These are phyloP conservation scores for Horisme vitalbata DNA, from an alignment of 2,888 invertebrate species.

Conservation along the genomic window DNA sequence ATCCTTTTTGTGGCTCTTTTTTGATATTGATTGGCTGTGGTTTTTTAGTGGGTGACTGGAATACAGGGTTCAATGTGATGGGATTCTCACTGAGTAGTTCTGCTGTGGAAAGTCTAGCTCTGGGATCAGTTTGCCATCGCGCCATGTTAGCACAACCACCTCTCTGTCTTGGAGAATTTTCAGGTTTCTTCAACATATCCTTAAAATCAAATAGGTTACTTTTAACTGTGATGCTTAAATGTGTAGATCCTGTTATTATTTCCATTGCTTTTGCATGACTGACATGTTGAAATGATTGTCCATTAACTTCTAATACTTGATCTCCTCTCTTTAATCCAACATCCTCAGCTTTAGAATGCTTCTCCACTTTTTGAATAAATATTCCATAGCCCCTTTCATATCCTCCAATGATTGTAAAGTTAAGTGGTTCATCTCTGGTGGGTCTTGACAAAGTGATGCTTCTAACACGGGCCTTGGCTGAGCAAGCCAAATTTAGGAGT, in stretches of 20 bases:
- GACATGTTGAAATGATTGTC: slow-evolving; percentile 97
- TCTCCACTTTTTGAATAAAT: slow-evolving; percentile 97
- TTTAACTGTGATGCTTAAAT: slow-evolving; percentile 97
- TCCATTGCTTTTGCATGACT: slow-evolving; percentile 96
- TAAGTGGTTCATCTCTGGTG: slow-evolving; percentile 95
- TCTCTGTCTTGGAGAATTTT: slow-evolving; percentile 90
- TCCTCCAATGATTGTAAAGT: slow-evolving; percentile 97
- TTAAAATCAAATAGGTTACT: slow-evolving; percentile 96
- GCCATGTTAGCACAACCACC: slow-evolving; percentile 85
- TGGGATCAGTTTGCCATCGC: slow-evolving; percentile 86
- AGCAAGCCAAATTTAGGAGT: slow-evolving; percentile 97
- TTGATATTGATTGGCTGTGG: slow-evolving; percentile 82
- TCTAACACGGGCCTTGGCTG: slow-evolving; percentile 96
- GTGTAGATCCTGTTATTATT: slow-evolving; percentile 95
- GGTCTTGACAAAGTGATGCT: slow-evolving; percentile 96
- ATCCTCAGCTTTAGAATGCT: slow-evolving; percentile 96
- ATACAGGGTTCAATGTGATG: slow-evolving; percentile 71
- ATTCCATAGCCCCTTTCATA: slow-evolving; percentile 96
- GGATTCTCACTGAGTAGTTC: slow-evolving; percentile 84
- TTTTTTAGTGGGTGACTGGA: slow-evolving; percentile 81
- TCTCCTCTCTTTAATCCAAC: slow-evolving; percentile 98
- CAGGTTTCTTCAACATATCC: slow-evolving; percentile 86
- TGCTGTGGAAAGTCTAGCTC: slow-evolving; percentile 90
- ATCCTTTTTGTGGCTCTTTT: slow-evolving; percentile 88
- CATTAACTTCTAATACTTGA: slow-evolving; percentile 98